Evolutionary conservation across 2,888 invertebrate genomes (phyloP).

Genomic region (Escarpia spicata): DNA sequence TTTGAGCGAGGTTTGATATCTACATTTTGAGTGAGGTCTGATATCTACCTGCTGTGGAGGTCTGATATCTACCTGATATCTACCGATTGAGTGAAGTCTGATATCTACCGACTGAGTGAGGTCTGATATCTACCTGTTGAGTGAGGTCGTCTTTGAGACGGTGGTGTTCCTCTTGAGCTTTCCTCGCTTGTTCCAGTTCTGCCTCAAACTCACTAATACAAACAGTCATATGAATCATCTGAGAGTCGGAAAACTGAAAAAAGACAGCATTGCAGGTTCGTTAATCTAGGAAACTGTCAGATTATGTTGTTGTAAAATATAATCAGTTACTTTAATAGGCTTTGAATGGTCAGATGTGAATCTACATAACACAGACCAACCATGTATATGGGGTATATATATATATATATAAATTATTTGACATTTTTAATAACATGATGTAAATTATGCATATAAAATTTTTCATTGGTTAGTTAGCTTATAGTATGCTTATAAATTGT

Average conservation of each 20-base stretch:
- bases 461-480: too few species aligned
- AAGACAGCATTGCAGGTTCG: neutral
- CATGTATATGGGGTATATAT: too few species aligned
- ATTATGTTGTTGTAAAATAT: neutral
- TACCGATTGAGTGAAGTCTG: neutral
- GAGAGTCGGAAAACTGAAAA: constrained; percentile 1
- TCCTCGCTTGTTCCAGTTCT: neutral
- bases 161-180: neutral
- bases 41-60: too few species aligned
- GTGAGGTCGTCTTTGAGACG: neutral
- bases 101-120: neutral
- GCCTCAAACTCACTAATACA: neutral
- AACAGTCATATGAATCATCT: neutral
- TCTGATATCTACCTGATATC: too few species aligned
- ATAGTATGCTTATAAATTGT: too few species aligned
- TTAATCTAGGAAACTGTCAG: neutral
- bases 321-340: neutral
- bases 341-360: neutral
- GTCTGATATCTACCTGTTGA: neutral
- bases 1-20: too few species aligned
- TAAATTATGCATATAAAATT: too few species aligned
- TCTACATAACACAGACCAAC: neutral
- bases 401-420: too few species aligned
- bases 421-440: too few species aligned
- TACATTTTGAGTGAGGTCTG: too few species aligned